These are phyloP conservation scores for Peromyscus polionotus DNA, from an alignment of 2,113 vertebrate species.

Conservation along the genomic window DNA sequence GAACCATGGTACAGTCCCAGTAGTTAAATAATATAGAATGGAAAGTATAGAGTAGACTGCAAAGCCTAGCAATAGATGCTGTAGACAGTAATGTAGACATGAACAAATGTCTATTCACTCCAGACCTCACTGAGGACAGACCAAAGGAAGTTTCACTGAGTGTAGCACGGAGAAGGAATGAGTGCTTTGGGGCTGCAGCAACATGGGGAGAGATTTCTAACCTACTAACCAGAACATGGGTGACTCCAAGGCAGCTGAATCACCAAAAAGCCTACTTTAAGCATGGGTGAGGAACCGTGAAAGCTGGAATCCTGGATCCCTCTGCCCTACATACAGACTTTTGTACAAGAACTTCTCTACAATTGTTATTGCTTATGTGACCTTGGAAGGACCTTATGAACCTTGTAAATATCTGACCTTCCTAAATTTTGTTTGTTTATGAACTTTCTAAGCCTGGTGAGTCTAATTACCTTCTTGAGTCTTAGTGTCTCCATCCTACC, in stretches of 20 bases:
- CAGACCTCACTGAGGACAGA: not conserved
- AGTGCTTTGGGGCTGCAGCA: too few species aligned
- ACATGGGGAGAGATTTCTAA: not conserved
- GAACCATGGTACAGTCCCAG: not conserved
- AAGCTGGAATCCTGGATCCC: not conserved
- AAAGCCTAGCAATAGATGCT: not conserved
- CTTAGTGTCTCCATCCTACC: not conserved
- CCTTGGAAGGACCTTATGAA: not conserved
- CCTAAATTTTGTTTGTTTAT: too few species aligned
- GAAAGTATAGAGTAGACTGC: not conserved
- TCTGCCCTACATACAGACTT: not conserved
- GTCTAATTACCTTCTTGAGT: not conserved
- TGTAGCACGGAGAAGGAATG: not conserved
- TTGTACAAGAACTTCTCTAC: too few species aligned
- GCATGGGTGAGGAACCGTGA: too few species aligned
- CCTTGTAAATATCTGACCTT: not conserved
- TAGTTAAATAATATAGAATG: not conserved
- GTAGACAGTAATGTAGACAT: not conserved
- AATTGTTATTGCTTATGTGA: not conserved
- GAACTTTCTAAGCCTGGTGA: not conserved
- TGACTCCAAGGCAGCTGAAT: not conserved
- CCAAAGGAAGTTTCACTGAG: not conserved
- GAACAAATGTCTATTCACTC: too few species aligned
- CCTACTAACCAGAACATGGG: not conserved
- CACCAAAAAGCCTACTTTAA: not conserved